phyloP scores from a whole-genome alignment of 2,888 invertebrate species.

The Hemithea aestivaria region DNA sequence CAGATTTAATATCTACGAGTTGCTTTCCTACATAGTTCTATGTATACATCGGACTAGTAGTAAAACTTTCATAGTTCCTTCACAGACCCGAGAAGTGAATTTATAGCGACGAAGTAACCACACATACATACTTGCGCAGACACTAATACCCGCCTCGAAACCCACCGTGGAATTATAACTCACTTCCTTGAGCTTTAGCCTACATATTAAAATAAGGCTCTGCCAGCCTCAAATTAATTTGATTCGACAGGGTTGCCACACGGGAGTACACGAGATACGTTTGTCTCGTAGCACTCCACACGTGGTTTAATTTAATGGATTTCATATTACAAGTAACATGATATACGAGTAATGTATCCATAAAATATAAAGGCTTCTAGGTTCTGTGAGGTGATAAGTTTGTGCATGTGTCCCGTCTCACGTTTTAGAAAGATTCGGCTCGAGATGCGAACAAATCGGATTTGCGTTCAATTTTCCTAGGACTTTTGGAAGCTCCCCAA shows the following conservation, averaged over 20 bases:
- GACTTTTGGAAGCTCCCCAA: slow-evolving; percentile 60
- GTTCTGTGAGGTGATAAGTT: slow-evolving; percentile 24
- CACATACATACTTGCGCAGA: slow-evolving; percentile 26
- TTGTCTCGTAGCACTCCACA: too few species aligned
- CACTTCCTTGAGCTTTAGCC: slow-evolving; percentile 7
- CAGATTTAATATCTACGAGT: too few species aligned
- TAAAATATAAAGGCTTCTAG: too few species aligned
- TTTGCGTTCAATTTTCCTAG: slow-evolving; percentile 73
- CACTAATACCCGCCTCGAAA: slow-evolving; percentile 29
- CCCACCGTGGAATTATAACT: slow-evolving; percentile 14
- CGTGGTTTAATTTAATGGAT: too few species aligned
- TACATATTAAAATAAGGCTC: slow-evolving; percentile 1
- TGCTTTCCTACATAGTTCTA: too few species aligned
- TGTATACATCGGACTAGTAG: too few species aligned
- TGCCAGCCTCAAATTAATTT: slow-evolving; percentile 3
- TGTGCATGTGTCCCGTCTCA: slow-evolving; percentile 46
- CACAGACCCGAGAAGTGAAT: slow-evolving; percentile 42
- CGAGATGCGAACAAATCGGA: slow-evolving; percentile 65
- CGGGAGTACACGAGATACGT: not conserved
- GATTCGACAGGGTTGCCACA: not conserved
- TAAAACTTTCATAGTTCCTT: slow-evolving; percentile 46
- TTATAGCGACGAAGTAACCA: slow-evolving; percentile 39
- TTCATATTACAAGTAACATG: too few species aligned
- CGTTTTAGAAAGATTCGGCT: slow-evolving; percentile 48
- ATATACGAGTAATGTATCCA: too few species aligned